Percentiles rank a stretch among this genome's conserved stretches.
phyloP scores from a whole-genome alignment of 2,888 invertebrate species.

The Rotaria macrura region DNA sequence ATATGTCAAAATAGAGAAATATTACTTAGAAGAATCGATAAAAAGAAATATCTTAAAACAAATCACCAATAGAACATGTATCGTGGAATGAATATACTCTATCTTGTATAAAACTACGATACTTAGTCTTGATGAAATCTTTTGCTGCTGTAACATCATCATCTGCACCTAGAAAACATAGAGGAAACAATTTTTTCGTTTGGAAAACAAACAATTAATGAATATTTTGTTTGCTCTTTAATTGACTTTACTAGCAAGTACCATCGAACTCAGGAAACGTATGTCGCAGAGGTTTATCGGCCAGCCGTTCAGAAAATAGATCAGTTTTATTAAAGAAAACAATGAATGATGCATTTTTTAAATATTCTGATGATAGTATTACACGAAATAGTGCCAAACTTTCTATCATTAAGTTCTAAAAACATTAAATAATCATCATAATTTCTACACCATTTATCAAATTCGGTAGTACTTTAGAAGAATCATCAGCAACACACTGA shows the following conservation, averaged over 20 bases:
- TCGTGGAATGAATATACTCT: too few species aligned
- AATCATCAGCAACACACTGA: too few species aligned
- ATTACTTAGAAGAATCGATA: too few species aligned
- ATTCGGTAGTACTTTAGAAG: too few species aligned
- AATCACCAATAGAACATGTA: too few species aligned
- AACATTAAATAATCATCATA: too few species aligned
- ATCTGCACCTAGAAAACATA: neutral
- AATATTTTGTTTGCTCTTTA: too few species aligned
- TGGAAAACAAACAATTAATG: too few species aligned
- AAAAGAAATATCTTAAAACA: too few species aligned
- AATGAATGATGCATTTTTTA: neutral
- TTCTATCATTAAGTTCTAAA: neutral
- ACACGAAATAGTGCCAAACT: neutral
- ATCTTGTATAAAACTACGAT: neutral
- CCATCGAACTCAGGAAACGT: neutral
- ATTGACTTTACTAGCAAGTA: neutral
- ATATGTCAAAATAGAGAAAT: too few species aligned
- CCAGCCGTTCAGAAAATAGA: neutral
- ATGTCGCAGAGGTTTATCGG: neutral
- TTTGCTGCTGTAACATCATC: neutral
- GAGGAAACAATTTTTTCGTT: too few species aligned
- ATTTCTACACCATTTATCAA: too few species aligned
- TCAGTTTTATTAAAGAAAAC: neutral
- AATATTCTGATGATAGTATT: neutral
- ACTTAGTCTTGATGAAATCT: neutral